Base-by-base conservation (phyloP, 2,888 invertebrate genomes). In the Drosophila rubida region DNA sequence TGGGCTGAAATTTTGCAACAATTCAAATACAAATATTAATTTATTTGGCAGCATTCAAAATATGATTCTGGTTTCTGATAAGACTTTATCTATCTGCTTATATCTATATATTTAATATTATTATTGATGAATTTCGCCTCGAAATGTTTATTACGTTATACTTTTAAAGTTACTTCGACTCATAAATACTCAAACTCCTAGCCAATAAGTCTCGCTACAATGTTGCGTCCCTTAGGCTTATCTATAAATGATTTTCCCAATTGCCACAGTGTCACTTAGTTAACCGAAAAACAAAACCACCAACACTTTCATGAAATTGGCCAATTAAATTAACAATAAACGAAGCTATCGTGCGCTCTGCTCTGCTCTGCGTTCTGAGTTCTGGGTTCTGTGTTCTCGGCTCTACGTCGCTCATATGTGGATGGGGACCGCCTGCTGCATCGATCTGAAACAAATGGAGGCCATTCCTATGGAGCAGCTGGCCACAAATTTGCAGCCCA, bases 271-370 rank as follows among this genome's bases (percentile, higher is more conserved):
- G 62, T 55, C 70, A 42, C 55, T 66, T 65, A 75, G 63, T 66
- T 61, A 67, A 58, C 50, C 58, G 61, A 63, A 62, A 66, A 61
- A 70, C 51, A 72, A 71, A 71, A 41, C 45, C 70, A 65, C 46
- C 70, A 80, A 85, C 78, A 87, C 80, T 75, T 75, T 73, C 76
- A 75, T 78, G 78, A 76, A 87, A 83, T 81, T 87, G 85, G 53
- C 88, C 88, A 88, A 88, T 88, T 88, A 89, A 87, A 88, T 84
- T 78, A 88, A 87, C 88, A 85, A 89, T 84, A 84, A 89, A 72
- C 67, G 67, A 69, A 65, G 66, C 75, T 66, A 62, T 64, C 75
- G 67, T 80, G 62, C 54, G 46, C 69, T 67, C 49, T 35, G 44
- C 14, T 44, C 42, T 46, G 16, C 23, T 27, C 27, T 9, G 27